A percentile compares a stretch with the other conserved stretches of the same genome.
Evolutionary conservation across 2,797 vertebrate species (phyloP).

Genomic region (Crocodylus rhombifer): DNA sequence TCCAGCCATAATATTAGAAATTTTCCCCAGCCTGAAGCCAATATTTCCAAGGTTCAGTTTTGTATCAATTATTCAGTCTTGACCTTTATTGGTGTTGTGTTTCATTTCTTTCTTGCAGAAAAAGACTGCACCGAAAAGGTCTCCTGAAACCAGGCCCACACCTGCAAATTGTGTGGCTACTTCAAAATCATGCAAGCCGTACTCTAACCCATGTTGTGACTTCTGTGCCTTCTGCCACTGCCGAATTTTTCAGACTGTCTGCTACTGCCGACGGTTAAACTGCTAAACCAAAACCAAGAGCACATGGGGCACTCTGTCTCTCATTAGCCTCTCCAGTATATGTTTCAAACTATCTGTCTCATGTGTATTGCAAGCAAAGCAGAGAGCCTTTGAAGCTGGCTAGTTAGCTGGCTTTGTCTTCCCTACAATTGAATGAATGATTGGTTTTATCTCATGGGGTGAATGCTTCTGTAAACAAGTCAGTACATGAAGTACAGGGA

Average conservation of each 20-base stretch:
- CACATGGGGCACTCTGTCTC: not conserved
- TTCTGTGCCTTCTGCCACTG: conserved; percentile 90
- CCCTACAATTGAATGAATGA: not conserved
- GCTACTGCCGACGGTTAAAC: conserved; percentile 88
- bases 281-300: conserved; percentile 78
- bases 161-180: conserved; percentile 87
- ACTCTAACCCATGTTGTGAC: conserved; percentile 85
- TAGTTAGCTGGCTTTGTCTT: not conserved
- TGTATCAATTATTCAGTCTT: not conserved
- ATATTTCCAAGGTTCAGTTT: accelerated
- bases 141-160: conserved; percentile 61
- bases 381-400: not conserved
- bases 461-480: not conserved
- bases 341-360: not conserved
- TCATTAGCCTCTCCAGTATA: not conserved
- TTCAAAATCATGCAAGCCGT: conserved; percentile 86
- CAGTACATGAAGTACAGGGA: not conserved
- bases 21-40: not conserved
- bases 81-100: accelerated
- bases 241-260: conserved; percentile 82
- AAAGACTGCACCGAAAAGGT: conserved; percentile 52
- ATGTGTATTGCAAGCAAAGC: not conserved
- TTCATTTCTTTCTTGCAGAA: conserved; percentile 76
- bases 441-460: not conserved
- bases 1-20: not conserved